Evolutionary conservation across 2,888 invertebrate genomes (phyloP).

Genomic region (Mythimna lalbum): DNA sequence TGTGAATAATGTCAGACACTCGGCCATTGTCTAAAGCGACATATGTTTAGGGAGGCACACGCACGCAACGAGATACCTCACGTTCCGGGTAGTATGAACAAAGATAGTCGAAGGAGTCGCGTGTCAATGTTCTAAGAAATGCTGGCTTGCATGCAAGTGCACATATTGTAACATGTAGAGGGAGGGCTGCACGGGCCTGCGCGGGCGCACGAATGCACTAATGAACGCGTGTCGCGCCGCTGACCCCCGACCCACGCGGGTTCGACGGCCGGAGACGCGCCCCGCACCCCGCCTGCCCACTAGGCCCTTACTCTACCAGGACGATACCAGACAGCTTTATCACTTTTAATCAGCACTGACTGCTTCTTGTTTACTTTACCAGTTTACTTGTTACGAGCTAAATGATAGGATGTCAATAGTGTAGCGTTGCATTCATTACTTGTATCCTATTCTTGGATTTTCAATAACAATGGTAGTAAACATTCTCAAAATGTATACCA

Average conservation of each 20-base stretch:
- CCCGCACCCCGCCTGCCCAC: conserved; percentile 62
- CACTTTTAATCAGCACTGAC: conserved; percentile 75
- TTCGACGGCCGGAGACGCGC: conserved; percentile 81
- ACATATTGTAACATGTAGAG: conserved; percentile 51
- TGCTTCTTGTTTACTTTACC: conserved; percentile 75
- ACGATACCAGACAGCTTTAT: conserved; percentile 80
- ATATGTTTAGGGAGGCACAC: conserved; percentile 11
- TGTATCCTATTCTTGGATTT: conserved; percentile 64
- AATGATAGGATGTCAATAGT: conserved; percentile 51
- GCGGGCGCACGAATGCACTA: conserved; percentile 82
- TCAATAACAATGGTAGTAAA: conserved; percentile 20
- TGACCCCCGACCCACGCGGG: conserved; percentile 90
- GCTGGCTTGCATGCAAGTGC: conserved; percentile 50
- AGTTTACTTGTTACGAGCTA: conserved; percentile 30
- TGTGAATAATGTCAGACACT: conserved; percentile 53
- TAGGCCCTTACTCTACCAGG: conserved; percentile 71
- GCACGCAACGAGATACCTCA: conserved; percentile 20
- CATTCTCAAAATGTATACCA: neutral
- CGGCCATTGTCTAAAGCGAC: conserved; percentile 63
- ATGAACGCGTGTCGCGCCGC: conserved; percentile 87
- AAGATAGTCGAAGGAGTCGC: conserved; percentile 28
- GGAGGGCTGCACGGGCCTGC: conserved; percentile 75
- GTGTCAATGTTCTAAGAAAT: conserved; percentile 41
- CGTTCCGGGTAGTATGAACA: conserved; percentile 36
- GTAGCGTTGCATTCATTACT: conserved; percentile 38